Evolutionary conservation across 2,888 invertebrate species (phyloP), one percentile per base, ranked within the genome.

Genomic region (Tuta absoluta): DNA sequence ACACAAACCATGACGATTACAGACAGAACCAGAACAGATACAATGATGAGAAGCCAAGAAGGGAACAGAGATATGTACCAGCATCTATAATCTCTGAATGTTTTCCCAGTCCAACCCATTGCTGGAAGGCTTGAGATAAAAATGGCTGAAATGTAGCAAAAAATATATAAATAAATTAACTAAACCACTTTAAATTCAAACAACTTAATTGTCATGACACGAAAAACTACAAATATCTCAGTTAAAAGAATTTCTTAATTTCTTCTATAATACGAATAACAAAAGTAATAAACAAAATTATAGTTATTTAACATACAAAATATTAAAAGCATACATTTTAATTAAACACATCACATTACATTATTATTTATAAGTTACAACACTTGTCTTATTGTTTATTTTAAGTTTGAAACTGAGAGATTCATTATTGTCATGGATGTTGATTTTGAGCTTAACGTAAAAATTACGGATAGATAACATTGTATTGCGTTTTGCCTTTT

Each of bases 31-130:
- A 92, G 68, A 8, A 86, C 69, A 0, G 92, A 92, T 0, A 92
- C 89, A 10, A 93, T 74, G 49, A 93, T 74, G 12, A 93, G 85
- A 17, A 93, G 72, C 2, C 85, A 81, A 33, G 90, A 87, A 5
- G 93, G 93, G 41, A 92, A 92, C n/a, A 93, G 76, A 1, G 91
- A 78, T 49, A 93, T 92, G 71, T 93, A 93, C 93, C 93, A 93
- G 75, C 93, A 93, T 53, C 92, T 78, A 76, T 82, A 85, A 63
- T 92, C 92, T 65, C 91, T 89, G 66, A 91, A 83, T 0, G 92
- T 91, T 65, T 87, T 81, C 14, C 92, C 92, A 8, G 83, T 84
- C 84, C 84, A 84, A 17, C 84, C 84, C 81, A 84, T 82, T 0
- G 82, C 83, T 63, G 84, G 84, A 65, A 84, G 72, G 65, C 77